Conservation (phyloP, 2,888 invertebrate species). For the Ditylenchus weischeri region DNA sequence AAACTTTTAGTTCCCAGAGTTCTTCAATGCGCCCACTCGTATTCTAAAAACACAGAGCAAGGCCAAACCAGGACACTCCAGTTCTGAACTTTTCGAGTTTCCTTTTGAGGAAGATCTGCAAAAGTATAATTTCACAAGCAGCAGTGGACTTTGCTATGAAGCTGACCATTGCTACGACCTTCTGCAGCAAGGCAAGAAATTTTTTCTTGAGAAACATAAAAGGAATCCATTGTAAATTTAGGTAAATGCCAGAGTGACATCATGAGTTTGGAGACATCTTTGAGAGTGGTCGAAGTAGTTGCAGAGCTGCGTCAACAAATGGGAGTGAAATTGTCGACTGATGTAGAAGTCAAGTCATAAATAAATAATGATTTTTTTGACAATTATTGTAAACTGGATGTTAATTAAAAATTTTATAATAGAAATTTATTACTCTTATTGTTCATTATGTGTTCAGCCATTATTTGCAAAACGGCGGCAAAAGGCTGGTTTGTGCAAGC, state of each 20-base stretch:
- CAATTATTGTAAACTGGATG: too few relatives aligned
- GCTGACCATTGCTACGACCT: slow-evolving; percentile 37
- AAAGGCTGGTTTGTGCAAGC: too few relatives aligned
- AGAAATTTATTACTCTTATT: too few relatives aligned
- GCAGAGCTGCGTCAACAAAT: not conserved
- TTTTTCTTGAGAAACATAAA: not conserved
- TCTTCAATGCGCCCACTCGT: not conserved
- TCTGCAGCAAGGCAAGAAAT: slow-evolving; percentile 17
- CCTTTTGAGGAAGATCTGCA: slow-evolving; percentile 15
- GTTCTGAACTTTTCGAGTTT: slow-evolving; percentile 15
- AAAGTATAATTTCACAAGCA: slow-evolving; percentile 22
- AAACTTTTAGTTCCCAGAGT: slow-evolving; percentile 3
- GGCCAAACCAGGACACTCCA: slow-evolving; percentile 1
- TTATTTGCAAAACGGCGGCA: too few relatives aligned
- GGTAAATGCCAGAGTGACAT: not conserved
- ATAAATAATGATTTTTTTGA: too few relatives aligned
- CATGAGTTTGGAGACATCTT: not conserved
- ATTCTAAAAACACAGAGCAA: not conserved
- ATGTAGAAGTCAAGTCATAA: not conserved
- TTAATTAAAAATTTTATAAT: too few relatives aligned
- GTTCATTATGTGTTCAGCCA: too few relatives aligned
- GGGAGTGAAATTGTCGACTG: not conserved
- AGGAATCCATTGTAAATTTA: not conserved
- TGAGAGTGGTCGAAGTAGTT: not conserved
- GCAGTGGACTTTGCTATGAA: slow-evolving; percentile 29